A percentile compares a stretch with the other conserved stretches of the same genome.
These are phyloP conservation scores for Druon quercuslanigerum DNA, from an alignment of 1,140 invertebrate species.

Conservation along the genomic window DNA sequence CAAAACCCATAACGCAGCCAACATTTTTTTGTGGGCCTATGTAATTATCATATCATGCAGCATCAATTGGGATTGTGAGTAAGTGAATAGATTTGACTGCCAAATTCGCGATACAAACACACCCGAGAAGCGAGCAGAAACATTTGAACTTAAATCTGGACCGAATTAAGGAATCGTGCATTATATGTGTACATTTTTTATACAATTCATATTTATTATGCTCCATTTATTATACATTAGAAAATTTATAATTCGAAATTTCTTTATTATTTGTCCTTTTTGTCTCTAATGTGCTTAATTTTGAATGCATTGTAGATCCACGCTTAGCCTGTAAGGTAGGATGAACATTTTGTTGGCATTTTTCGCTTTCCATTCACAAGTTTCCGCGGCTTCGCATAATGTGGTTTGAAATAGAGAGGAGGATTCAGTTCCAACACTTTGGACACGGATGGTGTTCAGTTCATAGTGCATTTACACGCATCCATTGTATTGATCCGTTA, in stretches of 20 bases:
- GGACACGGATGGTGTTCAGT: background rate
- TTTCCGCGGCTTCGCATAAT: constrained; percentile 6
- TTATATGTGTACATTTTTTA: background rate
- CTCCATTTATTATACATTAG: constrained; percentile 7
- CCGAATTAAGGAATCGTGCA: no score
- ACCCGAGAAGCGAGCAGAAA: no score
- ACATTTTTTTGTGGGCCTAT: no score
- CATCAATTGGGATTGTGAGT: no score
- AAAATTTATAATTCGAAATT: background rate
- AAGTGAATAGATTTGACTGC: no score
- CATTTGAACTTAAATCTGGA: no score
- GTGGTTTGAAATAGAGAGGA: background rate
- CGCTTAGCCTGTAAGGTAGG: background rate
- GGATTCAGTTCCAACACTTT: constrained; percentile 21
- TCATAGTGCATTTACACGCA: constrained; percentile 25
- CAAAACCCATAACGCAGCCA: no score
- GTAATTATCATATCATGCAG: no score
- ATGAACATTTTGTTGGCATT: background rate
- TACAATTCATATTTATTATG: constrained; percentile 32
- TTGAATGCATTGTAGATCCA: no score
- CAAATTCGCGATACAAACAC: no score
- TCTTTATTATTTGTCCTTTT: no score
- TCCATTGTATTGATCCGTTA: constrained; percentile 29
- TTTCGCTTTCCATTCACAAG: background rate
- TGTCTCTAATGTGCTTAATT: no score